Percentiles rank a stretch among this genome's conserved stretches.
These are phyloP conservation scores for Aspidiotus rigidus DNA, from an alignment of 2,888 invertebrate species.

Conservation along the genomic window DNA sequence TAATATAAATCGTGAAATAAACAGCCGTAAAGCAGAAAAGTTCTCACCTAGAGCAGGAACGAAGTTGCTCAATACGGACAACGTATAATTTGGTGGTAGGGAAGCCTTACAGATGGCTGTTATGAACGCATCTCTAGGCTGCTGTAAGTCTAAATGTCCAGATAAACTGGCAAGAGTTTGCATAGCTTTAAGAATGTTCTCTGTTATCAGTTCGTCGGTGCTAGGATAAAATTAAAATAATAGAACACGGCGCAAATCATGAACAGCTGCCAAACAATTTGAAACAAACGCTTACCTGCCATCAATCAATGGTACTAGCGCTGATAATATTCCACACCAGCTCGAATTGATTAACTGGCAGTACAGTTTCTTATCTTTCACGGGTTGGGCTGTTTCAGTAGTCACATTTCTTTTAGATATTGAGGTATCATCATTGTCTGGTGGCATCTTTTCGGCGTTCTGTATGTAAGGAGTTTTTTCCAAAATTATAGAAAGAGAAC, in stretches of 20 bases:
- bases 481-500: slow-evolving; percentile 47
- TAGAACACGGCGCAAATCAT: background rate
- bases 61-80: slow-evolving; percentile 48
- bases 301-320: slow-evolving; percentile 82
- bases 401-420: background rate
- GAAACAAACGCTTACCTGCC: slow-evolving; percentile 54
- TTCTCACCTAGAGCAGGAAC: background rate
- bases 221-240: slow-evolving; percentile 44
- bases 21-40: background rate
- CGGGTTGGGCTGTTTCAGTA: background rate
- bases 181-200: slow-evolving; percentile 82
- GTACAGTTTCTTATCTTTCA: slow-evolving; percentile 44
- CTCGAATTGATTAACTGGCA: slow-evolving; percentile 81
- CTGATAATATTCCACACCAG: slow-evolving; percentile 89
- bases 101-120: slow-evolving; percentile 93
- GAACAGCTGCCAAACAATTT: no score
- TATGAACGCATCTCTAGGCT: slow-evolving; percentile 86
- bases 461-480: slow-evolving; percentile 24
- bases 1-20: background rate
- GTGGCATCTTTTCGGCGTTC: background rate
- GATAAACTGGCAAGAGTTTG: slow-evolving; percentile 77
- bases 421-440: slow-evolving; percentile 39
- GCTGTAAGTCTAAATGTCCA: slow-evolving; percentile 62
- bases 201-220: slow-evolving; percentile 84
- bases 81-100: slow-evolving; percentile 87